Evolutionary conservation across 1,140 invertebrate species (phyloP).

Genomic region (Proctacanthus coquilletti): DNA sequence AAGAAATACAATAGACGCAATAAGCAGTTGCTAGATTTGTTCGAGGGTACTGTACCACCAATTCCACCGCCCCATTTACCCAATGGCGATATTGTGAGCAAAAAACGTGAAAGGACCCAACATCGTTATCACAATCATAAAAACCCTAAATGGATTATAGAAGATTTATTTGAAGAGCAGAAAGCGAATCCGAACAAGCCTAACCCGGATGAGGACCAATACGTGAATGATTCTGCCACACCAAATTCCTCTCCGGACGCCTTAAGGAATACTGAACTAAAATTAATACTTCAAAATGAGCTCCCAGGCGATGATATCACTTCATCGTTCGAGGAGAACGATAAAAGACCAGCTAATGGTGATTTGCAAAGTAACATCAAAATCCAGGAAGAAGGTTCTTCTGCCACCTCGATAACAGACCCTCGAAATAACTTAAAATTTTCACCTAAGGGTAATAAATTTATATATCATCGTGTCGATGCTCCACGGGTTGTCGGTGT

Average conservation of each 20-base stretch:
- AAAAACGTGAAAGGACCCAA: too few relatives aligned
- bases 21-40: constrained; percentile 22
- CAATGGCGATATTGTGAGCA: too few relatives aligned
- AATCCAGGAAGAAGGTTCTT: too few relatives aligned
- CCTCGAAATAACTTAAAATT: background rate
- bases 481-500: constrained; percentile 10
- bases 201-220: constrained; percentile 1
- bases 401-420: background rate
- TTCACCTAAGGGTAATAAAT: constrained; percentile 7
- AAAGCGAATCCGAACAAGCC: background rate
- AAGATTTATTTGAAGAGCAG: constrained; percentile 12
- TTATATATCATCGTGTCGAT: constrained; percentile 24
- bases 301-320: constrained; percentile 8
- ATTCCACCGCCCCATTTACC: constrained; percentile 4
- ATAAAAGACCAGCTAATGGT: too few relatives aligned
- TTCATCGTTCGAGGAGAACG: constrained; percentile 7
- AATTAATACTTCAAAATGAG: constrained; percentile 5
- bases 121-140: constrained; percentile 1
- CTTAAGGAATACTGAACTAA: background rate
- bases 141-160: constrained; percentile 5
- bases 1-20: constrained; percentile 25
- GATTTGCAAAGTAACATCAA: too few relatives aligned
- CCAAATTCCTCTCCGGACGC: background rate
- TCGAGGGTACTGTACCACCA: constrained; percentile 21
- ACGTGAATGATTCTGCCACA: background rate